phyloP scores from a whole-genome alignment of 2,888 invertebrate species.

The Papilio protenor region DNA sequence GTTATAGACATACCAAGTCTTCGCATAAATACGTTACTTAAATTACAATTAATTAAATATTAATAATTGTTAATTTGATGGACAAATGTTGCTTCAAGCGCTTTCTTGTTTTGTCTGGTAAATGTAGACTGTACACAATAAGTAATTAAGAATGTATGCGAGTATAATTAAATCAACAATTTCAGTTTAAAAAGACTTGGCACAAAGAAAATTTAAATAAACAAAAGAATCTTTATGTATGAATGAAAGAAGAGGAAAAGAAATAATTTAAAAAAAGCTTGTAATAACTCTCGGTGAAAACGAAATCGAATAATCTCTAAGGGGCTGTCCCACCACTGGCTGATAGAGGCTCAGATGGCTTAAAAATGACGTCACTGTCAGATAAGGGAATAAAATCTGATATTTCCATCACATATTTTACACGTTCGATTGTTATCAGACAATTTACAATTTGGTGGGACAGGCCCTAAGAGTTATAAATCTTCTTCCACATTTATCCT shows the following conservation, averaged over 20 bases:
- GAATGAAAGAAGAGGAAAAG: not conserved
- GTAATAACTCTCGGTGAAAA: not conserved
- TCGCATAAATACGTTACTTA: slow-evolving; percentile 15
- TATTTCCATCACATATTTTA: no score
- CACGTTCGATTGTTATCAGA: no score
- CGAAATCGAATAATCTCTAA: no score
- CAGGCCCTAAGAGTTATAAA: no score
- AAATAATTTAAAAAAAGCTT: slow-evolving; percentile 4
- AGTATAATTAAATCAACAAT: not conserved
- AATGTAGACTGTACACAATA: not conserved
- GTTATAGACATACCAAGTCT: slow-evolving; percentile 17
- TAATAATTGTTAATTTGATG: not conserved
- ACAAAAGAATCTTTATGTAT: not conserved
- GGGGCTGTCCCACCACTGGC: no score
- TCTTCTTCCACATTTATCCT: no score
- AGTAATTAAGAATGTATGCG: not conserved
- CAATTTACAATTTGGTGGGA: no score
- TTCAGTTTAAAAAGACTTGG: not conserved
- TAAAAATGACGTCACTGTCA: no score
- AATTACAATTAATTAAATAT: slow-evolving; percentile 5
- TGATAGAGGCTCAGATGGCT: no score
- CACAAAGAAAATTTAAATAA: not conserved
- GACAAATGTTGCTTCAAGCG: not conserved
- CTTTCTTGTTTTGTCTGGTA: not conserved
- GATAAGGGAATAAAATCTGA: no score